phyloP scores from a whole-genome alignment of 2,113 vertebrate genomes.

The Salvator merianae region DNA sequence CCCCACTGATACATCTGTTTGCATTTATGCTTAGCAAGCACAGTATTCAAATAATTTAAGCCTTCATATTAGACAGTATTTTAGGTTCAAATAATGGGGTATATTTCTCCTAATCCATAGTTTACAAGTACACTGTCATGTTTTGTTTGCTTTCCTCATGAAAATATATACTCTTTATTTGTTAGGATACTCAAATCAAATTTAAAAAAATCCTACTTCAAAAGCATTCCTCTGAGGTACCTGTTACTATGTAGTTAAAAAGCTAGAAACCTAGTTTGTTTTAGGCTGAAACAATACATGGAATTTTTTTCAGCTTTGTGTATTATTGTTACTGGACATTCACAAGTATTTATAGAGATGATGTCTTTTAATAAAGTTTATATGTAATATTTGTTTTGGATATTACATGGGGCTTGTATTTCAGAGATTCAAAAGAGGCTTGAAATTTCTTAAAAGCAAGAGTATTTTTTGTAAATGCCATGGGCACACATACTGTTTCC shows the following conservation, averaged over 20 bases:
- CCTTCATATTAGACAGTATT: neutral
- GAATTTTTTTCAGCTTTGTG: conserved; percentile 37
- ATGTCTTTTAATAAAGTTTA: conserved; percentile 52
- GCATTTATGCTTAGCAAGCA: too few relatives aligned
- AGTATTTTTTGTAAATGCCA: neutral
- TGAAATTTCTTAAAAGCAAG: neutral
- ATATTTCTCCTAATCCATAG: neutral
- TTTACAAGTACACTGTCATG: neutral
- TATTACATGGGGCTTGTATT: neutral
- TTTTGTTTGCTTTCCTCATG: neutral
- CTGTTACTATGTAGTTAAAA: neutral
- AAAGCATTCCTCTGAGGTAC: neutral
- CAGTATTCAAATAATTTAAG: neutral
- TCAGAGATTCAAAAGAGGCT: neutral
- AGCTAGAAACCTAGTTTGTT: neutral
- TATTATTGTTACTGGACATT: neutral
- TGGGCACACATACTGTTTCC: too few relatives aligned
- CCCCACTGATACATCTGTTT: neutral
- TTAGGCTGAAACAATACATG: neutral
- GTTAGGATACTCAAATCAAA: neutral
- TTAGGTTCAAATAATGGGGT: neutral
- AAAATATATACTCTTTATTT: neutral
- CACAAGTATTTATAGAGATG: neutral
- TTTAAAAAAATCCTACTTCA: neutral
- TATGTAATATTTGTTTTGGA: neutral